phyloP scores from a whole-genome alignment of 2,888 invertebrate species.

The Portevinia maculata region DNA sequence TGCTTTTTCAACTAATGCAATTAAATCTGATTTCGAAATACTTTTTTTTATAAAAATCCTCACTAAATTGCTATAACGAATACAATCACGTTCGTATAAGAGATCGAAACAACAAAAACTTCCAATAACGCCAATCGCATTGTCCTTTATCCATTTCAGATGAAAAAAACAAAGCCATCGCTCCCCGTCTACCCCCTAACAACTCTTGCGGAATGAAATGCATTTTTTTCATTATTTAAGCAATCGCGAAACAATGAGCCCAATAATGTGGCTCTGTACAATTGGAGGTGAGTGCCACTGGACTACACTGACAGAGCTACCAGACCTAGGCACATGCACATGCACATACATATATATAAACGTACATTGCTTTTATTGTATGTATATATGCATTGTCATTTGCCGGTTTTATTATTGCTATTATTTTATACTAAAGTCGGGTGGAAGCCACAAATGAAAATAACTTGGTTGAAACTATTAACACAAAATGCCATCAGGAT shows the following conservation, averaged over 20 bases:
- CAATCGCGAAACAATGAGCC: slow-evolving; percentile 63
- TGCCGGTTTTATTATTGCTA: slow-evolving; percentile 59
- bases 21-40: no score
- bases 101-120: slow-evolving; percentile 52
- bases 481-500: slow-evolving; percentile 20
- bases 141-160: slow-evolving; percentile 21
- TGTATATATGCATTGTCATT: slow-evolving; percentile 28
- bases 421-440: slow-evolving; percentile 54
- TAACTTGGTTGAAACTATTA: slow-evolving; percentile 53
- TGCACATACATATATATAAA: background rate
- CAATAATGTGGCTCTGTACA: slow-evolving; percentile 37
- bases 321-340: background rate
- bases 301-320: background rate
- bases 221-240: slow-evolving; percentile 61
- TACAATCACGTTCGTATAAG: background rate
- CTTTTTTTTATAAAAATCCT: no score
- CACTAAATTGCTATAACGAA: no score
- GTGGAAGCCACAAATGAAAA: slow-evolving; percentile 65
- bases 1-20: no score
- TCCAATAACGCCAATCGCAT: slow-evolving; percentile 61
- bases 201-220: slow-evolving; percentile 29
- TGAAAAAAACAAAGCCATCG: slow-evolving; percentile 17
- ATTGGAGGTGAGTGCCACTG: slow-evolving; percentile 5
- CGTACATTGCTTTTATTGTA: background rate
- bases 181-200: background rate